Percentiles rank a stretch among this genome's conserved stretches.
Conservation (phyloP, 1,140 invertebrate genomes). For the Teleopsis dalmanni region DNA sequence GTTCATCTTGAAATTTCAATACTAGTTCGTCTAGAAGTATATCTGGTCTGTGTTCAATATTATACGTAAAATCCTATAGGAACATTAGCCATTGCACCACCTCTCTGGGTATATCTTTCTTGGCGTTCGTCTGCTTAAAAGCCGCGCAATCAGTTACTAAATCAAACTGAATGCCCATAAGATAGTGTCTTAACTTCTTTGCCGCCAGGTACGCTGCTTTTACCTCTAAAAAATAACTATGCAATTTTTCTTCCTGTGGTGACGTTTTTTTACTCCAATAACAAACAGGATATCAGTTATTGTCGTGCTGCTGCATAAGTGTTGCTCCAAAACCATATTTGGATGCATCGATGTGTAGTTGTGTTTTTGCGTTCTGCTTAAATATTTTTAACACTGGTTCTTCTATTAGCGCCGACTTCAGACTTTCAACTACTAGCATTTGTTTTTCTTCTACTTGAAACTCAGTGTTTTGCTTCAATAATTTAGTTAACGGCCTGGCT, state of each 20-base stretch:
- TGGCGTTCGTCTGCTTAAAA: slow-evolving; percentile 31
- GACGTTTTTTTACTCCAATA: slow-evolving; percentile 8
- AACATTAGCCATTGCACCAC: slow-evolving; percentile 35
- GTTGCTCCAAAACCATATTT: slow-evolving; percentile 26
- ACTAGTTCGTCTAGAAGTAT: neutral
- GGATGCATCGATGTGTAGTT: slow-evolving; percentile 36
- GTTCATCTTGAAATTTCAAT: neutral
- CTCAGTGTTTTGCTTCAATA: neutral
- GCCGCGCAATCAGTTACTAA: slow-evolving; percentile 40
- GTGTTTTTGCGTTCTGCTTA: slow-evolving; percentile 10
- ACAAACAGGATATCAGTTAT: slow-evolving; percentile 3
- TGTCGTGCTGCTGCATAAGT: slow-evolving; percentile 17
- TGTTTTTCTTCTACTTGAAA: neutral
- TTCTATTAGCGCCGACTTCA: neutral
- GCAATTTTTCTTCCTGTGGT: slow-evolving; percentile 6
- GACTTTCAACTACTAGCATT: neutral
- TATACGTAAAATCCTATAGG: slow-evolving; percentile 37
- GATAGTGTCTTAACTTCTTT: slow-evolving; percentile 31
- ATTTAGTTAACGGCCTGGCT: neutral
- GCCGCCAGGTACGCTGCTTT: slow-evolving; percentile 29
- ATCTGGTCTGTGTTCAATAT: slow-evolving; percentile 39
- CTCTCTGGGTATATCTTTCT: slow-evolving; percentile 32
- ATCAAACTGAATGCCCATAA: slow-evolving; percentile 34
- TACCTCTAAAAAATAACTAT: slow-evolving; percentile 17
- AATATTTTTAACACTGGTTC: slow-evolving; percentile 4